Percentiles rank a stretch among this genome's conserved stretches.
Conservation (phyloP, 1,140 invertebrate genomes). For the Drosophila lini region DNA sequence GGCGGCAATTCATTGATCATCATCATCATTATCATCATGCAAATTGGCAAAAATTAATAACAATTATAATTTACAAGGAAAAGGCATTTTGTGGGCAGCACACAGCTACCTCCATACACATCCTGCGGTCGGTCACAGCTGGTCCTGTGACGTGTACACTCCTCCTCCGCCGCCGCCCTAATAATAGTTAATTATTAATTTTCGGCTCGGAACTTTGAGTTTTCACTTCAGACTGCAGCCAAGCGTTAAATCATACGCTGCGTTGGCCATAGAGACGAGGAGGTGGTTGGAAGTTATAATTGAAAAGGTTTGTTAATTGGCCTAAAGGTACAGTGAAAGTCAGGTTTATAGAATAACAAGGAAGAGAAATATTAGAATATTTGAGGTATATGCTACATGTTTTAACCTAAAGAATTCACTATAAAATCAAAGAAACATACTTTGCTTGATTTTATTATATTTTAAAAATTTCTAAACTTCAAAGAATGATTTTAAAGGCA, state of each 20-base stretch:
- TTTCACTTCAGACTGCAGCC: slow-evolving; percentile 36
- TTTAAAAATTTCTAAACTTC: background rate
- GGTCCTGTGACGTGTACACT: slow-evolving; percentile 20
- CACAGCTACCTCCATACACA: background rate
- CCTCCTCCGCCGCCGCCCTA: background rate
- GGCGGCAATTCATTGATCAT: slow-evolving; percentile 42
- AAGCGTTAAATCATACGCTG: slow-evolving; percentile 20
- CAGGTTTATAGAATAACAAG: background rate
- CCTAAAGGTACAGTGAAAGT: background rate
- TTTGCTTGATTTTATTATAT: background rate
- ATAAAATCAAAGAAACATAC: background rate
- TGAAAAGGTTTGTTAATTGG: slow-evolving; percentile 31
- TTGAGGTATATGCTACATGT: background rate
- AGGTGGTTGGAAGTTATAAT: slow-evolving; percentile 11
- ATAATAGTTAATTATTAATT: slow-evolving; percentile 45
- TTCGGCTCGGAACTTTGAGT: slow-evolving; percentile 32
- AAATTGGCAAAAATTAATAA: slow-evolving; percentile 67
- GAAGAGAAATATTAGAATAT: background rate
- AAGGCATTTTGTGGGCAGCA: slow-evolving; percentile 43
- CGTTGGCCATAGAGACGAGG: slow-evolving; percentile 7
- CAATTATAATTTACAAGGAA: slow-evolving; percentile 59
- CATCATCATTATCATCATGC: slow-evolving; percentile 41
- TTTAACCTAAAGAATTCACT: background rate
- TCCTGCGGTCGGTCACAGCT: slow-evolving; percentile 36
- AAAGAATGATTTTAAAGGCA: background rate